phyloP scores from a whole-genome alignment of 2,797 vertebrate genomes.

The Smutsia gigantea region DNA sequence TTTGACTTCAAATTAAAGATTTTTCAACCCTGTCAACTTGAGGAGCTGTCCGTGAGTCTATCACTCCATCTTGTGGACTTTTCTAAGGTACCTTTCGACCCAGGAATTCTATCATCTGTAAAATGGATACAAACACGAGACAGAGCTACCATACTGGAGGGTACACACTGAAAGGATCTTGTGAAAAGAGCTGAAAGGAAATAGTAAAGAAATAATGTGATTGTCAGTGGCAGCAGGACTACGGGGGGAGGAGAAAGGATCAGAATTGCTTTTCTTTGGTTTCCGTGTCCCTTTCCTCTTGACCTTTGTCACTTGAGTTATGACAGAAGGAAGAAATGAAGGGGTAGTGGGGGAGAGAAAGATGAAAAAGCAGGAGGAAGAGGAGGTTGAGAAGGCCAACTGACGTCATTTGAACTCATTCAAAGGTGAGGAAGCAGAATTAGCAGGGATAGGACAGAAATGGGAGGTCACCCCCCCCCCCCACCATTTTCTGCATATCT shows the following conservation, averaged over 20 bases:
- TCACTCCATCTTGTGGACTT: background rate
- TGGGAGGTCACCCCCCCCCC: fast-evolving
- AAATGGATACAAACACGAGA: background rate
- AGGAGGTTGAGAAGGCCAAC: background rate
- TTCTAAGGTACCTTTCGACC: background rate
- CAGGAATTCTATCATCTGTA: background rate
- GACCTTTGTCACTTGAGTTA: background rate
- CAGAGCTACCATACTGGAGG: background rate
- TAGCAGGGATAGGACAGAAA: background rate
- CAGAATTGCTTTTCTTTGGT: background rate
- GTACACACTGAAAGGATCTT: background rate
- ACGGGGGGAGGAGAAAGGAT: background rate
- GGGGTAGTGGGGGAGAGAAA: background rate
- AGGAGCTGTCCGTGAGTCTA: background rate
- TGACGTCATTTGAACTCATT: background rate
- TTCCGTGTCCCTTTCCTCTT: background rate
- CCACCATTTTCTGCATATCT: background rate
- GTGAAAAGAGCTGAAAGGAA: background rate
- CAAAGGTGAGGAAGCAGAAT: background rate
- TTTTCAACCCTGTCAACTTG: background rate
- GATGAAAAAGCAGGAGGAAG: background rate
- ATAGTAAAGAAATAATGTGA: background rate
- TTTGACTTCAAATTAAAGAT: background rate
- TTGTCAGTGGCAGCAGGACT: background rate
- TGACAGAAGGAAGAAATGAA: background rate